These are phyloP conservation scores for Rhysida immarginata DNA, from an alignment of 1,140 invertebrate genomes.

Conservation along the genomic window DNA sequence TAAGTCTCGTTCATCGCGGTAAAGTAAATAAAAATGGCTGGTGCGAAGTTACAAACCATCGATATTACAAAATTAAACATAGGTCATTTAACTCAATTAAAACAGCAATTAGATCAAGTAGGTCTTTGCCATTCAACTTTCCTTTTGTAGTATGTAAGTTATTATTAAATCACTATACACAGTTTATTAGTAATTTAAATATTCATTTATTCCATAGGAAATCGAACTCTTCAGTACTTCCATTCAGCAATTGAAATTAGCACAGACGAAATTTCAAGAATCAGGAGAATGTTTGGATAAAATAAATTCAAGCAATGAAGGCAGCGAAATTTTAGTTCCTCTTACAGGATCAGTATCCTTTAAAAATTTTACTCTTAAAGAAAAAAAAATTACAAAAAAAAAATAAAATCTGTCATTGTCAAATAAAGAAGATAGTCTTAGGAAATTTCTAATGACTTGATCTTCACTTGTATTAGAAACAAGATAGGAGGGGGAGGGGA, in stretches of 20 bases:
- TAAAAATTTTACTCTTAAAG: conserved; percentile 17
- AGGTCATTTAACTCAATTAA: conserved; percentile 60
- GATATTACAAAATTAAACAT: conserved; percentile 59
- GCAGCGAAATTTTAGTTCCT: conserved; percentile 73
- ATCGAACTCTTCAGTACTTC: conserved; percentile 73
- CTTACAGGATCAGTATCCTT: conserved; percentile 66
- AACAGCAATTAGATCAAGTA: conserved; percentile 73
- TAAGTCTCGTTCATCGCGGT: background rate
- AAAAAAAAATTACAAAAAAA: conserved; percentile 9
- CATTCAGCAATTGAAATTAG: conserved; percentile 69
- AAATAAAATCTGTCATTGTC: too few relatives aligned
- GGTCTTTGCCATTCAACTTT: conserved; percentile 15
- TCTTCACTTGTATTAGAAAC: too few relatives aligned
- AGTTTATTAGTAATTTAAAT: too few relatives aligned
- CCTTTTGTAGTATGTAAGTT: background rate
- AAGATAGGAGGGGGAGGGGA: too few relatives aligned
- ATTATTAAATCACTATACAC: background rate
- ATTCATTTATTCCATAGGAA: too few relatives aligned
- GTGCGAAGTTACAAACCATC: conserved; percentile 44
- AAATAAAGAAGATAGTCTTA: too few relatives aligned
- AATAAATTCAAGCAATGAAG: conserved; percentile 51
- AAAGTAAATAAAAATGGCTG: conserved; percentile 10
- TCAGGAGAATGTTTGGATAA: conserved; percentile 70
- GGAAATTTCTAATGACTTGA: too few relatives aligned
- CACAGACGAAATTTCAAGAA: conserved; percentile 74